These are phyloP conservation scores for Heterohyrax brucei DNA, from an alignment of 2,797 vertebrate genomes.

Conservation along the genomic window DNA sequence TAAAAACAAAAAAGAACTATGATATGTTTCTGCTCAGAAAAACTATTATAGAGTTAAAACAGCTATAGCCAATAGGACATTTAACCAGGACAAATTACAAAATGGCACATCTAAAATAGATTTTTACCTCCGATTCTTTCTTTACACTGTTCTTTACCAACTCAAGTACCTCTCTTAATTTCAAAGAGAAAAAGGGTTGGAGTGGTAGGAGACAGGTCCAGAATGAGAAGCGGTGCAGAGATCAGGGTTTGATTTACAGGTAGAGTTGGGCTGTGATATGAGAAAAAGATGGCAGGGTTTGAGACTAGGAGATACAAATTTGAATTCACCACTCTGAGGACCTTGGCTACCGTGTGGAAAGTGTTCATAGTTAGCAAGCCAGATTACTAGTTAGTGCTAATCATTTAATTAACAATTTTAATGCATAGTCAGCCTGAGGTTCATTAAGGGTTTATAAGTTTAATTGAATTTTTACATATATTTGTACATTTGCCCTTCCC, in stretches of 20 bases:
- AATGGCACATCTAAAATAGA: constrained; percentile 25
- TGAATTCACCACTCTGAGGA: constrained; percentile 33
- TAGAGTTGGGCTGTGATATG: background rate
- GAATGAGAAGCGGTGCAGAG: background rate
- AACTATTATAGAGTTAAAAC: constrained; percentile 35
- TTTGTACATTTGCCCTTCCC: constrained; percentile 43
- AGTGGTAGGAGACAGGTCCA: background rate
- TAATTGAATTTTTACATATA: constrained; percentile 57
- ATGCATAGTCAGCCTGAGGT: background rate
- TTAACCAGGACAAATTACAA: constrained; percentile 39
- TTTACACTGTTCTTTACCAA: constrained; percentile 38
- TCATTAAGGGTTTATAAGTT: constrained; percentile 39
- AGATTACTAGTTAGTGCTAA: constrained; percentile 55
- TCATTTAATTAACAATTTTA: constrained; percentile 60
- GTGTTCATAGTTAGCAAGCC: background rate
- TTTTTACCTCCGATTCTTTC: constrained; percentile 42
- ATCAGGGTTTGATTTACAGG: background rate
- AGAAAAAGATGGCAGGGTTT: background rate
- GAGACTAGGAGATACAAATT: background rate
- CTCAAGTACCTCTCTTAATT: constrained; percentile 12
- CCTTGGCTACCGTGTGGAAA: constrained; percentile 45
- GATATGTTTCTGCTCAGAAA: background rate
- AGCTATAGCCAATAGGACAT: background rate
- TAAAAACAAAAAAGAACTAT: background rate
- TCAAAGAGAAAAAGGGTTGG: constrained; percentile 18